Conservation (phyloP, 2,888 invertebrate genomes). For the Balanococcus diminutus region DNA sequence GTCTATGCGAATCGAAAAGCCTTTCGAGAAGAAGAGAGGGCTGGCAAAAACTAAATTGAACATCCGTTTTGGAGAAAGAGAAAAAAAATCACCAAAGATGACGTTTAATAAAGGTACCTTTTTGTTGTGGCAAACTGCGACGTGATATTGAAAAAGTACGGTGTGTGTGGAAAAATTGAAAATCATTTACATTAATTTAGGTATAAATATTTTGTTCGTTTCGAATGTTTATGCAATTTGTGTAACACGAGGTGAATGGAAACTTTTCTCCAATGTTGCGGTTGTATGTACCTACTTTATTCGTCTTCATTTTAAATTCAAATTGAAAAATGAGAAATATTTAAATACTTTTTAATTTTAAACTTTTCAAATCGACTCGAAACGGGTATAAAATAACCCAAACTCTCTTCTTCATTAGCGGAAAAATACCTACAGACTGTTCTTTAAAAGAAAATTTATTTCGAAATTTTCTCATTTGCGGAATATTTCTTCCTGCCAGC, state of each 20-base stretch:
- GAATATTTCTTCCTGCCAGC: no score
- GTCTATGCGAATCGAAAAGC: background rate
- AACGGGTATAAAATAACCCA: no score
- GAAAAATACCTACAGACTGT: no score
- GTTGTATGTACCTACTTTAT: no score
- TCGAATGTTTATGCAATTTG: slow-evolving; percentile 14
- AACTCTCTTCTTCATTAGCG: no score
- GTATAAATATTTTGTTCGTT: background rate
- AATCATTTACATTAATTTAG: slow-evolving; percentile 15
- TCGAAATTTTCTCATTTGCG: no score
- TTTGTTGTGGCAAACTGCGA: background rate
- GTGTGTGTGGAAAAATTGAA: background rate
- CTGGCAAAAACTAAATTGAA: background rate
- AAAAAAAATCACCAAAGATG: background rate
- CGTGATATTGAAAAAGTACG: background rate
- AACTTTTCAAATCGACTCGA: no score
- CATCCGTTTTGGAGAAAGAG: background rate
- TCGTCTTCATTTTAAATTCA: background rate
- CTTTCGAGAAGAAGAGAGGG: background rate
- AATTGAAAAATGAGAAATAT: background rate
- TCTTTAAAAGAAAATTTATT: no score
- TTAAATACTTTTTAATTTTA: background rate
- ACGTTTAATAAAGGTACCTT: slow-evolving; percentile 25
- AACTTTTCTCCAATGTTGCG: background rate
- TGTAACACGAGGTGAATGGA: background rate